phyloP scores from a whole-genome alignment of 2,113 vertebrate genomes.

The Stercorarius parasiticus region DNA sequence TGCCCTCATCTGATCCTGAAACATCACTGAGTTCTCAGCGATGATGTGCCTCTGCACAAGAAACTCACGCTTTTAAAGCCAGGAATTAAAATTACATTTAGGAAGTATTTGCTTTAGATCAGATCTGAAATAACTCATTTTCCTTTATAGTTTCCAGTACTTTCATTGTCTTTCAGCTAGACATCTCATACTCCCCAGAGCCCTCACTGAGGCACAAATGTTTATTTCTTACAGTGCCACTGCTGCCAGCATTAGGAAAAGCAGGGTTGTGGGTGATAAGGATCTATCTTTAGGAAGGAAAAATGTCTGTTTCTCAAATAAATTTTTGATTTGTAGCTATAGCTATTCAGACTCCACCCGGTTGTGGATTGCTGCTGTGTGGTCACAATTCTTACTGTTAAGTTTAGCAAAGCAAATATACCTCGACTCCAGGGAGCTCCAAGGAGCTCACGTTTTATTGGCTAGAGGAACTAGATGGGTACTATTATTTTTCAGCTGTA shows the following conservation, averaged over 20 bases:
- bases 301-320: neutral
- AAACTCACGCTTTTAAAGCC: neutral
- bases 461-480: neutral
- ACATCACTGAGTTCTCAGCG: fast-evolving
- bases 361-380: neutral
- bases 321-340: neutral
- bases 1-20: neutral
- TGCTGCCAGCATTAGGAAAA: neutral
- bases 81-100: neutral
- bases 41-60: neutral
- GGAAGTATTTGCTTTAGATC: neutral
- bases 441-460: neutral
- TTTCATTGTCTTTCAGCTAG: neutral
- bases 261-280: neutral
- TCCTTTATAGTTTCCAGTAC: neutral
- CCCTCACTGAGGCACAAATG: neutral
- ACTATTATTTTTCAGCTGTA: neutral
- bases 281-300: neutral
- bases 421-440: neutral
- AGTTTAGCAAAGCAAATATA: neutral
- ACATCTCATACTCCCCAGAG: neutral
- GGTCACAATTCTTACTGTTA: neutral
- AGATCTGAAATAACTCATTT: neutral
- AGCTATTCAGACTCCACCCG: neutral
- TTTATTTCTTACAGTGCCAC: neutral